Percentiles rank a stretch among this genome's conserved stretches.
These are phyloP conservation scores for Borostomias antarcticus DNA, from an alignment of 2,797 vertebrate genomes.

Conservation along the genomic window DNA sequence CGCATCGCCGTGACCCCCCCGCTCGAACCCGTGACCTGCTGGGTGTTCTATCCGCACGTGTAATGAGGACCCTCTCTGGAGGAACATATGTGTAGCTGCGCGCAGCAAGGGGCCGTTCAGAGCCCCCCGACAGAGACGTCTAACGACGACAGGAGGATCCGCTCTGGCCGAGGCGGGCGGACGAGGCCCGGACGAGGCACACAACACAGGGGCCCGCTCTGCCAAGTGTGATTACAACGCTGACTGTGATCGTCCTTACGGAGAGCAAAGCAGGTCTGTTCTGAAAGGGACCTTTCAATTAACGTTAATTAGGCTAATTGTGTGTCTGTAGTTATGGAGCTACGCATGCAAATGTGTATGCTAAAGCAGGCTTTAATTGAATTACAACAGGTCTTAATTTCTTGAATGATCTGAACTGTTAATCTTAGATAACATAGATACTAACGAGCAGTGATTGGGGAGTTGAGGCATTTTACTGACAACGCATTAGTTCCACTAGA, in stretches of 20 bases:
- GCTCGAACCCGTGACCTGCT: slow-evolving; percentile 7
- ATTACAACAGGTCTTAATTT: slow-evolving; percentile 10
- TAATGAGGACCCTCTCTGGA: background rate
- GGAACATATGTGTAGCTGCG: slow-evolving; percentile 11
- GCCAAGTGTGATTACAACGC: background rate
- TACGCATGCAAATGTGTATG: slow-evolving; percentile 16
- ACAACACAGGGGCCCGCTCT: background rate
- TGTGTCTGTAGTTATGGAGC: slow-evolving; percentile 6
- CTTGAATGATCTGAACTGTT: slow-evolving; percentile 13
- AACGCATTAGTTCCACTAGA: slow-evolving; percentile 16
- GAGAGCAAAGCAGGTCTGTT: background rate
- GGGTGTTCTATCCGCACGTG: slow-evolving; percentile 20
- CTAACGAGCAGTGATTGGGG: slow-evolving; percentile 6
- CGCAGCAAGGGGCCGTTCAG: background rate
- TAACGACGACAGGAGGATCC: background rate
- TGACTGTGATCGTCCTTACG: background rate
- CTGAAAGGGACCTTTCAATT: slow-evolving; percentile 12
- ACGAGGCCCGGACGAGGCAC: background rate
- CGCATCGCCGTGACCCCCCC: background rate
- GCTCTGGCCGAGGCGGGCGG: background rate
- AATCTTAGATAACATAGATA: slow-evolving; percentile 13
- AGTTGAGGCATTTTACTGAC: slow-evolving; percentile 1
- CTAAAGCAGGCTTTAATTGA: slow-evolving; percentile 19
- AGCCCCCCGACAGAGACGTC: slow-evolving; percentile 11
- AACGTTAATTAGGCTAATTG: slow-evolving; percentile 3